Evolutionary conservation across 2,113 vertebrate genomes (phyloP).

Genomic region (Xiphophorus hellerii): DNA sequence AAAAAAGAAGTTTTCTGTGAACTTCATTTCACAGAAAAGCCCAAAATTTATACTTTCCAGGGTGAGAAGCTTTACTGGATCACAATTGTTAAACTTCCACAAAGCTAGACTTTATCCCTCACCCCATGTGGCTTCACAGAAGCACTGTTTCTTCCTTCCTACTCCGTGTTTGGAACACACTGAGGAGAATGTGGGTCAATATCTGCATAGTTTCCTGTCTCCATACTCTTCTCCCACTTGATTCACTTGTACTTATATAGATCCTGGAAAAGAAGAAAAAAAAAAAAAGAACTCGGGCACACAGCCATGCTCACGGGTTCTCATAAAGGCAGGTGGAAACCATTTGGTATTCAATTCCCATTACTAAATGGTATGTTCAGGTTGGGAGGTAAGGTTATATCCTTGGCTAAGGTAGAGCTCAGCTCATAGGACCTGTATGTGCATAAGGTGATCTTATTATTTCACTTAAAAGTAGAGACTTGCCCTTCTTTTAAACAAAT

Average conservation of each 20-base stretch:
- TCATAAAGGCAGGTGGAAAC: conserved; percentile 36
- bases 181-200: conserved; percentile 53
- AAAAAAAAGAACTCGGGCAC: neutral
- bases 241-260: conserved; percentile 10
- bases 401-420: conserved; percentile 52
- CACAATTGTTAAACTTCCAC: conserved; percentile 50
- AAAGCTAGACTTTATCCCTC: conserved; percentile 57
- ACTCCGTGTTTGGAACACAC: conserved; percentile 14
- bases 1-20: conserved; percentile 13
- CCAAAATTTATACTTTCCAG: conserved; percentile 51
- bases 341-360: conserved; percentile 67
- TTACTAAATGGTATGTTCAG: conserved; percentile 66
- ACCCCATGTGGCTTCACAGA: conserved; percentile 52
- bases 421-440: conserved; percentile 40
- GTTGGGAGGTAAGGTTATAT: conserved; percentile 50
- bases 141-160: conserved; percentile 34
- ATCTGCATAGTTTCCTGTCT: conserved; percentile 43
- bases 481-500: conserved; percentile 22
- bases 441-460: conserved; percentile 52
- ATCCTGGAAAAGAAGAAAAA: conserved; percentile 8
- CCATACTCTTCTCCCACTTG: conserved; percentile 22
- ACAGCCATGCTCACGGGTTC: conserved; percentile 2
- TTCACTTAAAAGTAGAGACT: conserved; percentile 45
- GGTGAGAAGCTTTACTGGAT: conserved; percentile 47
- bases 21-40: conserved; percentile 51